These are phyloP conservation scores for Tragelaphus oryx DNA, from an alignment of 2,797 vertebrate species.

Conservation along the genomic window DNA sequence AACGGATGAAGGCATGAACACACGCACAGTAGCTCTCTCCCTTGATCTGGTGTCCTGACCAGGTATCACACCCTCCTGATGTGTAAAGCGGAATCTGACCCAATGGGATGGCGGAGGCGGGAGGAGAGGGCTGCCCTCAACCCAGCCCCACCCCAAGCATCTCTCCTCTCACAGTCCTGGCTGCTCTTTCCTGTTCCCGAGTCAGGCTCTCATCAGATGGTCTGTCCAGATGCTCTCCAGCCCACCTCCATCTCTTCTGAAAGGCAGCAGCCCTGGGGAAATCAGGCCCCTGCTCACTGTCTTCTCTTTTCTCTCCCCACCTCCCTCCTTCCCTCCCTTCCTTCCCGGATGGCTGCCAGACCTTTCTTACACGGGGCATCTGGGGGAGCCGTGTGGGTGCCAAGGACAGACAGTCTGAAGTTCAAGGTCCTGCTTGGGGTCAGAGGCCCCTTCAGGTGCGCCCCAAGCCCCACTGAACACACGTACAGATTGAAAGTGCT, in stretches of 20 bases:
- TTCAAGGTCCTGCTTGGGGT: background rate
- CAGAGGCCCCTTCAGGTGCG: background rate
- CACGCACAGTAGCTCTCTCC: accelerated
- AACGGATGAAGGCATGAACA: background rate
- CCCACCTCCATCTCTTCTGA: background rate
- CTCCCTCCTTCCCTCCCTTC: background rate
- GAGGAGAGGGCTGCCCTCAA: background rate
- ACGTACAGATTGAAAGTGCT: background rate
- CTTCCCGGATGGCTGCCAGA: background rate
- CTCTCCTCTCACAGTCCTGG: background rate
- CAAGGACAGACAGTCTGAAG: background rate
- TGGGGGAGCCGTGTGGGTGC: background rate
- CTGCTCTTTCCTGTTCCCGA: background rate
- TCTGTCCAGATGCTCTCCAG: background rate
- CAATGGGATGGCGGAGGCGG: accelerated
- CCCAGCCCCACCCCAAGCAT: background rate
- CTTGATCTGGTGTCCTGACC: background rate
- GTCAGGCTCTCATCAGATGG: background rate
- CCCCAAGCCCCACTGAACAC: background rate
- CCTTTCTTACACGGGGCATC: background rate
- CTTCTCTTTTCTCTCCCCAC: background rate
- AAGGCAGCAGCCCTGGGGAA: background rate
- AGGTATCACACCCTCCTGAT: background rate
- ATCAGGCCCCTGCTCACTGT: accelerated
- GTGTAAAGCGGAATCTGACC: background rate